phyloP scores from a whole-genome alignment of 35 echinoderm and acorn worm genomes.

The Strongylocentrotus purpuratus region DNA sequence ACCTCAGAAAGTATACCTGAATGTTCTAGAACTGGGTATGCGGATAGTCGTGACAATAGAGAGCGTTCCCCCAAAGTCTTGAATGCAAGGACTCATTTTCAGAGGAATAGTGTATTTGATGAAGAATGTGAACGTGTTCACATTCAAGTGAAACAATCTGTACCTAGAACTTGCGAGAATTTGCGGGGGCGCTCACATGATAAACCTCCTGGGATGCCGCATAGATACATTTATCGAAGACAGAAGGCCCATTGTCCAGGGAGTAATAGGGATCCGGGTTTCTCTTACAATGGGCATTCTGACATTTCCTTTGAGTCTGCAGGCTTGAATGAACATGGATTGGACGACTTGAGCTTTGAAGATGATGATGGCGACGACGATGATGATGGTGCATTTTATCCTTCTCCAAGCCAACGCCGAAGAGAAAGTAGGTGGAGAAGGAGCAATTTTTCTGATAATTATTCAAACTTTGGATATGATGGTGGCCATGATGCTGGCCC shows the following conservation, averaged over 20 bases:
- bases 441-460: neutral
- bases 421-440: neutral
- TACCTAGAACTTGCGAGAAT: neutral
- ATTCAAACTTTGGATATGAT: neutral
- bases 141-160: neutral
- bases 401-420: neutral
- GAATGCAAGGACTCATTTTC: neutral
- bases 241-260: neutral
- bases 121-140: neutral
- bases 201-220: neutral
- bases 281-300: neutral
- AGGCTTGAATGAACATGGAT: neutral
- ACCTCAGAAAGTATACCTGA: neutral
- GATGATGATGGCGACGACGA: neutral
- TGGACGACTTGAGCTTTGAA: neutral
- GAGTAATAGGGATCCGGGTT: neutral
- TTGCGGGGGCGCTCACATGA: neutral
- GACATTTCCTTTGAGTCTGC: neutral
- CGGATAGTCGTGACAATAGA: neutral
- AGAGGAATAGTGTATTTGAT: neutral
- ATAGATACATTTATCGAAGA: neutral
- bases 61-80: neutral
- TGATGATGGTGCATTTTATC: neutral
- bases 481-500: neutral
- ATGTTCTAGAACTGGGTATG: neutral